Conservation (phyloP, 2,113 vertebrate species). For the Hassar affinis region DNA sequence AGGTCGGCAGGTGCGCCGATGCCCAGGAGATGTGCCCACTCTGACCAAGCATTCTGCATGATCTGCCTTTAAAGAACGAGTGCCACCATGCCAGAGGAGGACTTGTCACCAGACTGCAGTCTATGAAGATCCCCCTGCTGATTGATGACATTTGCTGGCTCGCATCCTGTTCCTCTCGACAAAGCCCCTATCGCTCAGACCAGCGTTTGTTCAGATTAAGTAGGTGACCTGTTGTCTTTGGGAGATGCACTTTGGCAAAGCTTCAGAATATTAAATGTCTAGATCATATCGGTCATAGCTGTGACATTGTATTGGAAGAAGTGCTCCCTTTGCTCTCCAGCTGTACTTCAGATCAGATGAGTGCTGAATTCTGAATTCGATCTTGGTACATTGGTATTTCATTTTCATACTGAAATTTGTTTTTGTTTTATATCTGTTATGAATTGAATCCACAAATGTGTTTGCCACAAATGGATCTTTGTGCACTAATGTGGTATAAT, state of each 20-base stretch:
- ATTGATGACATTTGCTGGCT: slow-evolving; percentile 72
- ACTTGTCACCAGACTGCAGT: slow-evolving; percentile 50
- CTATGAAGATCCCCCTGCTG: slow-evolving; percentile 56
- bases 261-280: slow-evolving; percentile 70
- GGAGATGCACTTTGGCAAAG: slow-evolving; percentile 69
- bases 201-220: slow-evolving; percentile 61
- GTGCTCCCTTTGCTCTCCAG: slow-evolving; percentile 7
- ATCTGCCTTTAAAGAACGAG: slow-evolving; percentile 47
- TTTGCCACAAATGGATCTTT: background rate
- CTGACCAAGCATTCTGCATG: slow-evolving; percentile 59
- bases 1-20: slow-evolving; percentile 69
- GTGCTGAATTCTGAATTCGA: slow-evolving; percentile 8
- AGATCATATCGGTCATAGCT: slow-evolving; percentile 69
- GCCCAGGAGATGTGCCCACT: slow-evolving; percentile 68
- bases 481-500: background rate
- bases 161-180: slow-evolving; percentile 64
- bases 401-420: background rate
- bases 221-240: slow-evolving; percentile 69
- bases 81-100: slow-evolving; percentile 58
- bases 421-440: background rate
- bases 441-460: background rate
- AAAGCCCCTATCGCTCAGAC: slow-evolving; percentile 52
- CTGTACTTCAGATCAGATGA: slow-evolving; percentile 7
- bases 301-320: slow-evolving; percentile 65
- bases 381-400: background rate